Conservation (phyloP, 2,888 invertebrate species). For the Tenthredo scrophulariae region DNA sequence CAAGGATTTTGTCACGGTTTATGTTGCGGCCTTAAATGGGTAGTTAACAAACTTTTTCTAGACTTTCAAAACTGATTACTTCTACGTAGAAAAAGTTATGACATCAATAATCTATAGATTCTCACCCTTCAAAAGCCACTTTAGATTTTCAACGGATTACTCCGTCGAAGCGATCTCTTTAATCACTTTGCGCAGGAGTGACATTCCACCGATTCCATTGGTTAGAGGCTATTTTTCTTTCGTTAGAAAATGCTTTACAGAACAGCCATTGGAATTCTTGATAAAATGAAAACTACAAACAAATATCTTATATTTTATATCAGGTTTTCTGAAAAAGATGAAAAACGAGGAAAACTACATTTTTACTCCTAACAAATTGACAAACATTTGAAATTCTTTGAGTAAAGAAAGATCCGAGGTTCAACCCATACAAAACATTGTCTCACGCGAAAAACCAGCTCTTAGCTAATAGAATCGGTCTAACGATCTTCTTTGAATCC, state of each 20-base stretch:
- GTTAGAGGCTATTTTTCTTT: not conserved
- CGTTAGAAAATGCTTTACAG: not conserved
- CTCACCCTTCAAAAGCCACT: not conserved
- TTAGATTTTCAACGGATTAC: not conserved
- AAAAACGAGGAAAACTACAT: not conserved
- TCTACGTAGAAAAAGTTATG: not conserved
- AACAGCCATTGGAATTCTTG: not conserved
- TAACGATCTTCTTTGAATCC: not conserved
- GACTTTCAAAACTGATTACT: not conserved
- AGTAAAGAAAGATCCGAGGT: not conserved
- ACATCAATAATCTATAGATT: not conserved
- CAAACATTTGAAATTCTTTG: not conserved
- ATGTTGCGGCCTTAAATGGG: not conserved
- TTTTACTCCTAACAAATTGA: not conserved
- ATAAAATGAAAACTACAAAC: not conserved
- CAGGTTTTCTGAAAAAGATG: not conserved
- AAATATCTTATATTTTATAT: not conserved
- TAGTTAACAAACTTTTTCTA: not conserved
- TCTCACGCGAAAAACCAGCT: not conserved
- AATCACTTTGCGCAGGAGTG: not conserved
- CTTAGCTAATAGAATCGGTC: not conserved
- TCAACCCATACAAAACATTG: not conserved
- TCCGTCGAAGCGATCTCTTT: not conserved
- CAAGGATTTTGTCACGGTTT: constrained; percentile 12
- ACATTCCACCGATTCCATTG: not conserved